Base-by-base conservation (phyloP, 2,113 vertebrate genomes). In the Crocuta crocuta region DNA sequence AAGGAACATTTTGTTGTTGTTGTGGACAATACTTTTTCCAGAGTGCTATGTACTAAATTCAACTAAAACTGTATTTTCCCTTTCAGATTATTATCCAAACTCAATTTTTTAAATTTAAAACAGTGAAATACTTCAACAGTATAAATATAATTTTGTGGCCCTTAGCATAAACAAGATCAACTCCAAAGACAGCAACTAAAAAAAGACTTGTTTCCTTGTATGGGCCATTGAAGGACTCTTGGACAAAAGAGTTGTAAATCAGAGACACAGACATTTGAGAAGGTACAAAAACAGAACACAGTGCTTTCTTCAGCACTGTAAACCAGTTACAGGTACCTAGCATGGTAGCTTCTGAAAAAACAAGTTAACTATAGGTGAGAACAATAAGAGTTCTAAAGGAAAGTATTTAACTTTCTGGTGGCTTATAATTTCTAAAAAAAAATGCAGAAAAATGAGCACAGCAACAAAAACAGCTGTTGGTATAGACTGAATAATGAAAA, bases 41-140 rank as follows among this genome's bases (percentile, higher is more conserved):
- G 39, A 82, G 48, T 91, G 28, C 23, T 87, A 50, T 43, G 21
- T 35, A 76, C 10, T 88, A 81, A 33, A 94, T 10, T 58, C 24
- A 91, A 74, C 48, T 92, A 73, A 71, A 89, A 91, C 55, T 92
- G 92, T 85, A 80, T 74, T 83, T 93, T 83, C 21, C 17, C 43
- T 87, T 95, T 95, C 91, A 63, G 53, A 16, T 94, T 79, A 79
- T 85, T 28, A 95, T 55, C 31, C 74, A 90, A 89, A n/a, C 1
- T 65, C 63, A 86, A 31, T 68, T 76, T 90, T 86, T 86, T 10
- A 78, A 89, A 66, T 35, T 71, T 63, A 35, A 81, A 92, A 95
- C 12, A 66, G 33, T 70, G 24, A 50, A 84, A 43, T 79, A 90
- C 26, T 93, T 81, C 71, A 96, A 73, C 9, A 92, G 48, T 78